These are phyloP conservation scores for Ptyas mucosa DNA, from an alignment of 2,113 vertebrate genomes.

Conservation along the genomic window DNA sequence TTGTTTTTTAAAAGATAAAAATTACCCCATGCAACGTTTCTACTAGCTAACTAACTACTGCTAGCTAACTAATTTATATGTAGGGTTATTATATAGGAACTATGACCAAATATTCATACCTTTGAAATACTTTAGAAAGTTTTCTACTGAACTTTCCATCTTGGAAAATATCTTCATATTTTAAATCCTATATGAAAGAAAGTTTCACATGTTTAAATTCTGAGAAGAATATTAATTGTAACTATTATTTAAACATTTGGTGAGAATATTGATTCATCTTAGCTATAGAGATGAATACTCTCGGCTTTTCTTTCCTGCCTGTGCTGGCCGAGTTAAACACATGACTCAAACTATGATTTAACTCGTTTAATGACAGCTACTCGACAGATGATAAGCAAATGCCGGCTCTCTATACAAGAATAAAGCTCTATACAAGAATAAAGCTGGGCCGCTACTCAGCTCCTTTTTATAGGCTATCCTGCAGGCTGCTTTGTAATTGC, in stretches of 20 bases:
- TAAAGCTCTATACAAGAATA: no score
- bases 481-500: no score
- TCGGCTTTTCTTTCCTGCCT: no score
- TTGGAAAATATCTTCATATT: conserved; percentile 50
- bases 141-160: conserved; percentile 58
- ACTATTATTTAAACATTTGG: neutral
- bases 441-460: no score
- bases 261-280: neutral
- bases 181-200: conserved; percentile 62
- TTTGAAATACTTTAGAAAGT: conserved; percentile 64
- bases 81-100: neutral
- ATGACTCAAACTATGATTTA: no score
- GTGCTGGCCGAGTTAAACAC: no score
- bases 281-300: neutral
- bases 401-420: no score
- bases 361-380: no score
- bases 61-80: neutral
- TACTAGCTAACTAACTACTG: neutral
- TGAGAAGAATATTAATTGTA: neutral
- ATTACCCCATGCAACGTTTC: neutral
- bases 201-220: neutral
- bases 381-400: no score
- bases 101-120: conserved; percentile 60
- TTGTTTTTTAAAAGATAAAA: neutral
- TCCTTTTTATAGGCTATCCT: no score